A percentile compares a stretch with the other conserved stretches of the same genome.
These are phyloP conservation scores for Synergus japonicus DNA, from an alignment of 2,888 invertebrate species.

Conservation along the genomic window DNA sequence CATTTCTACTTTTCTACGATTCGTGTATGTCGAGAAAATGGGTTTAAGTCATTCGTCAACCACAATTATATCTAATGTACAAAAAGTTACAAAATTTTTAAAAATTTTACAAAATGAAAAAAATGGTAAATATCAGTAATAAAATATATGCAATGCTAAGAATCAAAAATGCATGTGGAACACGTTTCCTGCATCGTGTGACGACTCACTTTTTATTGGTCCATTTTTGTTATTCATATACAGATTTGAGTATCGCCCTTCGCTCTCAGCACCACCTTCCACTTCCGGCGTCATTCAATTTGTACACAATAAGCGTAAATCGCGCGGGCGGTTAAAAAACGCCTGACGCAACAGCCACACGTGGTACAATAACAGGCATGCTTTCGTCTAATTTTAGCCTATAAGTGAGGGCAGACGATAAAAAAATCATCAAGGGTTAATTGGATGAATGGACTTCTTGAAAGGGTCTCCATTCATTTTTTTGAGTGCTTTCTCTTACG, in stretches of 20 bases:
- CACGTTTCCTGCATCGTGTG: slow-evolving; percentile 34
- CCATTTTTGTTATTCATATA: slow-evolving; percentile 46
- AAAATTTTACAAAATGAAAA: no score
- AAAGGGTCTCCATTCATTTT: not conserved
- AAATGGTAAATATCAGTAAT: no score
- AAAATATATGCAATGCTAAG: not conserved
- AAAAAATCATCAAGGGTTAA: slow-evolving; percentile 23
- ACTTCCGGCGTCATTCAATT: slow-evolving; percentile 48
- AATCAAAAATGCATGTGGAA: slow-evolving; percentile 37
- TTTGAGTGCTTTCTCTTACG: not conserved
- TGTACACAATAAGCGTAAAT: slow-evolving; percentile 49
- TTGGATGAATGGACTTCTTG: slow-evolving; percentile 5
- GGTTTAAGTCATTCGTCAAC: not conserved
- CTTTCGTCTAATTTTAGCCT: slow-evolving; percentile 29
- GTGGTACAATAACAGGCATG: slow-evolving; percentile 32
- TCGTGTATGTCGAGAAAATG: not conserved
- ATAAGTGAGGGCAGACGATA: slow-evolving; percentile 11
- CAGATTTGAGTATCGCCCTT: slow-evolving; percentile 32
- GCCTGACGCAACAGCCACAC: slow-evolving; percentile 23
- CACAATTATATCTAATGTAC: no score
- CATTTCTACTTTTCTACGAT: slow-evolving; percentile 19
- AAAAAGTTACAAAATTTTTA: no score
- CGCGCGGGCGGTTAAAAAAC: slow-evolving; percentile 39
- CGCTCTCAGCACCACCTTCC: slow-evolving; percentile 45
- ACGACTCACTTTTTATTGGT: slow-evolving; percentile 12